These are phyloP conservation scores for Xenopus laevis DNA, from an alignment of 2,113 vertebrate species.

Conservation along the genomic window DNA sequence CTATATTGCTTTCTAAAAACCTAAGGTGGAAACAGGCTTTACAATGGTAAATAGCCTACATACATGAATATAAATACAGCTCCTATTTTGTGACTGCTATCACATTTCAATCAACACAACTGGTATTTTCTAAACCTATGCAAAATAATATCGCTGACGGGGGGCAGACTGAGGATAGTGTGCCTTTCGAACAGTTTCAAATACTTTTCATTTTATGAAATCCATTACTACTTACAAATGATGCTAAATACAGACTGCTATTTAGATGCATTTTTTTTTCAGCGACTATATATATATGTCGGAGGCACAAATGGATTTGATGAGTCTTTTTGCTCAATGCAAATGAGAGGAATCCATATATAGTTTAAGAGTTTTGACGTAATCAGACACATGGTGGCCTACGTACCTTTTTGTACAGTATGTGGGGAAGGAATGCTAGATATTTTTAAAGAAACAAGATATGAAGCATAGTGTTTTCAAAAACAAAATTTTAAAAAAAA, in stretches of 20 bases:
- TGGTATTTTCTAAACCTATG: slow-evolving; percentile 24
- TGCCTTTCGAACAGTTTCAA: neutral
- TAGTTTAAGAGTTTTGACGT: neutral
- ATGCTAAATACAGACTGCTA: slow-evolving; percentile 22
- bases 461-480: too few species aligned
- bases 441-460: too few species aligned
- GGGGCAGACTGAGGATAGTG: neutral
- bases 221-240: slow-evolving; percentile 20
- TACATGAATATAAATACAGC: neutral
- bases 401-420: too few species aligned
- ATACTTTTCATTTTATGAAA: slow-evolving; percentile 6
- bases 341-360: slow-evolving; percentile 18
- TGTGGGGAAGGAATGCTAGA: too few species aligned
- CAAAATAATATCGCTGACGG: slow-evolving; percentile 15
- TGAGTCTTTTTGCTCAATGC: slow-evolving; percentile 40
- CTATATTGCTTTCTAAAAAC: neutral
- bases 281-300: slow-evolving; percentile 7
- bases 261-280: slow-evolving; percentile 3
- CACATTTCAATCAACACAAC: slow-evolving; percentile 22
- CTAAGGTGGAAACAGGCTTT: neutral
- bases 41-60: slow-evolving; percentile 17
- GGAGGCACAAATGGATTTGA: slow-evolving; percentile 3
- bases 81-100: slow-evolving; percentile 2
- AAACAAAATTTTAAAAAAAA: too few species aligned
- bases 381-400: neutral